Evolutionary conservation across 2,888 invertebrate species (phyloP).

Genomic region (Agriopis marginaria): DNA sequence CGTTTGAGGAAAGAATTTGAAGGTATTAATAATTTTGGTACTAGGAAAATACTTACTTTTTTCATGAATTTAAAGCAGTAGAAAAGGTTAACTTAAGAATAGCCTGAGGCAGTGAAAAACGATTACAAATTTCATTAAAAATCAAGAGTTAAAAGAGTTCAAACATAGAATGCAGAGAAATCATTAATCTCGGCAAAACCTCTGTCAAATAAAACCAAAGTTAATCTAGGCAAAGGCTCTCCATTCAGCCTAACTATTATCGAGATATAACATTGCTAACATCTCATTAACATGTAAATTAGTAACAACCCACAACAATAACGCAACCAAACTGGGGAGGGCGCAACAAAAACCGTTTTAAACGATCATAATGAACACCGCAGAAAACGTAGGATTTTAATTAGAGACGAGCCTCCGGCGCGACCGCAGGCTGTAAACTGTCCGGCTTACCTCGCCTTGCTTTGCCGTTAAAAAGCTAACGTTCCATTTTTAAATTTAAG

Average conservation of each 20-base stretch:
- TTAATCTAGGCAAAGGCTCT: conserved; percentile 52
- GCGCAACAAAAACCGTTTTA: conserved; percentile 78
- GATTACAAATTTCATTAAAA: no score
- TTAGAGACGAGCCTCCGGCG: conserved; percentile 79
- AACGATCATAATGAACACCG: conserved; percentile 82
- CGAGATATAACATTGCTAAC: conserved; percentile 59
- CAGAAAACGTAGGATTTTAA: conserved; percentile 83
- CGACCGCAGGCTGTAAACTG: conserved; percentile 71
- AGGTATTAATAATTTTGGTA: neutral
- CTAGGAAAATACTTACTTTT: neutral
- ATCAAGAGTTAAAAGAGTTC: neutral
- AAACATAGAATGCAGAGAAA: conserved; percentile 2
- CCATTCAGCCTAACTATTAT: conserved; percentile 56
- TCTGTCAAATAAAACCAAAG: conserved; percentile 38
- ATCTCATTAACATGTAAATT: conserved; percentile 84
- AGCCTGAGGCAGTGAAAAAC: neutral
- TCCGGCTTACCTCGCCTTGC: conserved; percentile 26
- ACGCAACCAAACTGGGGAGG: conserved; percentile 73
- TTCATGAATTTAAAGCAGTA: neutral
- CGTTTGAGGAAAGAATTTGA: neutral
- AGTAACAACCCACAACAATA: conserved; percentile 81
- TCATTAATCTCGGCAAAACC: conserved; percentile 28
- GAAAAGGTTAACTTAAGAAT: no score
- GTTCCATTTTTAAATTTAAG: conserved; percentile 55
- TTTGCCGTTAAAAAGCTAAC: conserved; percentile 43